These are phyloP conservation scores for Drosophila meridionalis DNA, from an alignment of 2,888 invertebrate species.

Conservation along the genomic window DNA sequence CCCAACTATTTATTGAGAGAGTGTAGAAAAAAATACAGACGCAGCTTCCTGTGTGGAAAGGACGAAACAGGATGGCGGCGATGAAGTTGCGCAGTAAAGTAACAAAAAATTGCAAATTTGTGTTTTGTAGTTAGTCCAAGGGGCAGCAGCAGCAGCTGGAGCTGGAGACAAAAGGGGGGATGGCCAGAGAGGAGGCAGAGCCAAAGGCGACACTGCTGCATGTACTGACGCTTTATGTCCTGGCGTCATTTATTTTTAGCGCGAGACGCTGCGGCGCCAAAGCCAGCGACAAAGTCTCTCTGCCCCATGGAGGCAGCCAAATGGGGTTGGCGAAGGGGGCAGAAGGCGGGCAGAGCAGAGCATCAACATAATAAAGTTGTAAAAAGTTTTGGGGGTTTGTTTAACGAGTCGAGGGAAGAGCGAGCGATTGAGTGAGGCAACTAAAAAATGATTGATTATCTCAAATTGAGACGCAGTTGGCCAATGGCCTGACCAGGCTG, in stretches of 20 bases:
- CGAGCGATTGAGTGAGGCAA: constrained; percentile 7
- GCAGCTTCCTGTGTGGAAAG: constrained; percentile 68
- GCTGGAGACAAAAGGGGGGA: too few relatives aligned
- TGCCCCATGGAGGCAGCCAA: constrained; percentile 23
- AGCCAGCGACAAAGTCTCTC: constrained; percentile 35
- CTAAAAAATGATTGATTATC: constrained; percentile 74
- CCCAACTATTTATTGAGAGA: constrained; percentile 48
- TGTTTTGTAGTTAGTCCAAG: constrained; percentile 60
- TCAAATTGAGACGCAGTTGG: constrained; percentile 52
- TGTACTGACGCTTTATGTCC: constrained; percentile 39
- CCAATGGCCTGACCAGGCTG: constrained; percentile 33
- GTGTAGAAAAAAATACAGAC: constrained; percentile 57
- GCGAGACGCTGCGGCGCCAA: constrained; percentile 75
- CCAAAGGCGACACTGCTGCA: constrained; percentile 7
- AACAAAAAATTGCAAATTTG: constrained; percentile 75
- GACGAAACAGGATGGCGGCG: constrained; percentile 36
- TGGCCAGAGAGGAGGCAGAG: not conserved
- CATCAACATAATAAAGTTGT: constrained; percentile 69
- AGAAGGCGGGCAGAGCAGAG: not conserved
- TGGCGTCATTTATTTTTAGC: constrained; percentile 73
- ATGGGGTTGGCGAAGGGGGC: not conserved
- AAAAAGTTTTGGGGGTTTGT: constrained; percentile 59
- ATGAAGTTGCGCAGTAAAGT: constrained; percentile 57
- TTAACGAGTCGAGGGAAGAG: constrained; percentile 45
- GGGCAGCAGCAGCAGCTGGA: constrained; percentile 3